These are phyloP conservation scores for Dendrolimus pini DNA, from an alignment of 2,888 invertebrate species.

Conservation along the genomic window DNA sequence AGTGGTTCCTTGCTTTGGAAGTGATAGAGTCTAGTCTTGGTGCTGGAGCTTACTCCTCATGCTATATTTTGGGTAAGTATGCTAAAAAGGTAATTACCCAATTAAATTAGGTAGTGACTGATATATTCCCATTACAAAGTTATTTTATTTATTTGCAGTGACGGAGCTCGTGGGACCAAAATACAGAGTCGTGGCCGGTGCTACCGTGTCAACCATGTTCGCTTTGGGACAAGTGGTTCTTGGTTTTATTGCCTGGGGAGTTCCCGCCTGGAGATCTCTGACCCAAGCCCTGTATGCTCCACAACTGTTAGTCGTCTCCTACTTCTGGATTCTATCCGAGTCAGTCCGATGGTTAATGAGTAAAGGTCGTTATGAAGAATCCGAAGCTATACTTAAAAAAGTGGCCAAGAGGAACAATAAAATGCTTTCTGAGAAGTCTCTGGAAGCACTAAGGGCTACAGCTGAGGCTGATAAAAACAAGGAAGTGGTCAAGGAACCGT, in stretches of 20 bases:
- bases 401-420: constrained; percentile 80
- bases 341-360: constrained; percentile 87
- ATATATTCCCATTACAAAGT: too few species aligned
- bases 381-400: constrained; percentile 77
- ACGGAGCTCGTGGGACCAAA: constrained; percentile 87
- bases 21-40: constrained; percentile 83
- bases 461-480: constrained; percentile 46
- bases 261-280: constrained; percentile 81
- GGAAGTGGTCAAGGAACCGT: constrained; percentile 35
- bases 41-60: constrained; percentile 83
- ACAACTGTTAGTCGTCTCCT: constrained; percentile 80
- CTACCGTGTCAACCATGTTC: constrained; percentile 83
- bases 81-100: neutral
- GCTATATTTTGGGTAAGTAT: constrained; percentile 81
- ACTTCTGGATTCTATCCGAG: constrained; percentile 84
- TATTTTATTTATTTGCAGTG: constrained; percentile 57
- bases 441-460: constrained; percentile 51
- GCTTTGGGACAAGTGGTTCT: constrained; percentile 85
- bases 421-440: constrained; percentile 70
- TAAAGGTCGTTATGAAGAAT: constrained; percentile 80
- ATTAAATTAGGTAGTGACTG: too few species aligned
- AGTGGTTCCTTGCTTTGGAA: constrained; percentile 82
- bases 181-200: constrained; percentile 83
- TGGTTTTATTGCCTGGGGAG: constrained; percentile 82
- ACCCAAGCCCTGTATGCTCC: constrained; percentile 83